Percentiles rank a stretch among this genome's conserved stretches.
Evolutionary conservation across 2,888 invertebrate genomes (phyloP).

Genomic region (Syritta pipiens): DNA sequence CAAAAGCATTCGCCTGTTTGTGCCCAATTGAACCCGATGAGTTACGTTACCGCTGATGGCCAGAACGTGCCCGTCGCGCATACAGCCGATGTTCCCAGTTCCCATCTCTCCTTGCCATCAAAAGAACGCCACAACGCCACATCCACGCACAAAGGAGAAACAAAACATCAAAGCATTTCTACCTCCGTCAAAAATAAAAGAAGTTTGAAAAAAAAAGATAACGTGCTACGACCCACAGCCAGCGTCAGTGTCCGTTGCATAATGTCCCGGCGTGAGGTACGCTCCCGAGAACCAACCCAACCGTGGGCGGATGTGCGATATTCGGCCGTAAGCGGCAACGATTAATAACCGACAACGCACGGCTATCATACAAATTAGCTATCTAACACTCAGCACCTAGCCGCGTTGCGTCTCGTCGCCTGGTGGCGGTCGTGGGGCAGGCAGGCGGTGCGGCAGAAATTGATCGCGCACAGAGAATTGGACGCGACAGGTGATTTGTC

Average conservation of each 20-base stretch:
- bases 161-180: constrained; percentile 39
- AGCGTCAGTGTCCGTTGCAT: constrained; percentile 59
- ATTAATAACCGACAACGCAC: constrained; percentile 67
- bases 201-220: too few relatives aligned
- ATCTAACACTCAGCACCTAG: constrained; percentile 58
- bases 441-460: constrained; percentile 14
- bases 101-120: background rate
- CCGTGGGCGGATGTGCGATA: constrained; percentile 69
- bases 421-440: background rate
- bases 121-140: constrained; percentile 22
- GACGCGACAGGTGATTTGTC: constrained; percentile 66
- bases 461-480: constrained; percentile 59
- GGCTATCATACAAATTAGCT: constrained; percentile 63
- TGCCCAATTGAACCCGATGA: too few relatives aligned
- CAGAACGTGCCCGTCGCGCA: too few relatives aligned
- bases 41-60: too few relatives aligned
- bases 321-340: constrained; percentile 50
- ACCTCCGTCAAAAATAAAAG: constrained; percentile 29
- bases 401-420: too few relatives aligned
- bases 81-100: too few relatives aligned
- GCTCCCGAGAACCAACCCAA: constrained; percentile 43
- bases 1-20: too few relatives aligned
- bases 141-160: background rate
- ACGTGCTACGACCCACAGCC: constrained; percentile 47
- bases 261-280: constrained; percentile 38